These are phyloP conservation scores for Synergus umbraculus DNA, from an alignment of 2,888 invertebrate genomes.

Conservation along the genomic window DNA sequence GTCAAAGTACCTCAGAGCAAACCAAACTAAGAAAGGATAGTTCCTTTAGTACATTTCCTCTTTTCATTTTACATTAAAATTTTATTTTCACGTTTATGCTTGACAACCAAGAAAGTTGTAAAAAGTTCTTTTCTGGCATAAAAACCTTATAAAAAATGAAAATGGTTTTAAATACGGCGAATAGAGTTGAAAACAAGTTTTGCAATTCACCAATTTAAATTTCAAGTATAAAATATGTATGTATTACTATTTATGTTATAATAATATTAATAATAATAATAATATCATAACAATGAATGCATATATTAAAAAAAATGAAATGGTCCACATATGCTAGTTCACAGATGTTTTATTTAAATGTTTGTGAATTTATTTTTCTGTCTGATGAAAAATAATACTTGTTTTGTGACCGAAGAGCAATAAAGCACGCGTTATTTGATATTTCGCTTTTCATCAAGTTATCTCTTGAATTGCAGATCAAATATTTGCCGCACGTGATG, in stretches of 20 bases:
- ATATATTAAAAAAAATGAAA: neutral
- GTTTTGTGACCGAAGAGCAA: neutral
- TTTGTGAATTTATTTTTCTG: neutral
- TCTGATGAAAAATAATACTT: neutral
- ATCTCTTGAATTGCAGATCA: slow-evolving; percentile 20
- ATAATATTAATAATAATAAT: too few species aligned
- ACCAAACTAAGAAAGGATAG: slow-evolving; percentile 7
- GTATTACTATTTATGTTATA: too few species aligned
- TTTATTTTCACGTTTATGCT: neutral
- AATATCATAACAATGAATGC: too few species aligned
- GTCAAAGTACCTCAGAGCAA: slow-evolving; percentile 31
- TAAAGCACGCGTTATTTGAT: slow-evolving; percentile 7
- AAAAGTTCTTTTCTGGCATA: neutral
- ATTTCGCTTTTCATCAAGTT: slow-evolving; percentile 12
- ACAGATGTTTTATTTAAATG: neutral
- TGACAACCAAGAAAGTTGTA: neutral
- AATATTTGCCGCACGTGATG: slow-evolving; percentile 6
- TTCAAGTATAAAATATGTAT: too few species aligned
- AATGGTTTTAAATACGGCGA: too few species aligned
- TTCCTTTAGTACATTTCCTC: neutral
- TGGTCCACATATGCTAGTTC: neutral
- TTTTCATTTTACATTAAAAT: neutral
- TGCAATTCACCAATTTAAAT: too few species aligned
- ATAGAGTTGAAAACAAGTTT: too few species aligned
- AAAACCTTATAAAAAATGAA: too few species aligned